A percentile compares a stretch with the other conserved stretches of the same genome.
phyloP scores from a whole-genome alignment of 2,113 vertebrate species.

The Prinia subflava region DNA sequence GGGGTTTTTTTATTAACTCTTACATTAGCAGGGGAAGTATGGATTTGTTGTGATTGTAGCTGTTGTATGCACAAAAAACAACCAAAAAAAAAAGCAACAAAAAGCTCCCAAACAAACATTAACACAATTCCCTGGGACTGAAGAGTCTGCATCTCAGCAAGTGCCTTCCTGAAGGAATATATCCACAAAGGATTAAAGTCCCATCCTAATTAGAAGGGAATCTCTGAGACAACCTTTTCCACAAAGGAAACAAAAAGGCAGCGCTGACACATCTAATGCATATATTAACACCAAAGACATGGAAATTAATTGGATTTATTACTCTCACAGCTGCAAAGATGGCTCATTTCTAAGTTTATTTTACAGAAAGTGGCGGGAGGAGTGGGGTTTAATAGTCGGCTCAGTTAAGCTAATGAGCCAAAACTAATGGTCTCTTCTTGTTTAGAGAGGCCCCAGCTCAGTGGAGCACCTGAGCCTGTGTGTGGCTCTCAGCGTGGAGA shows the following conservation, averaged over 20 bases:
- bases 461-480: slow-evolving; percentile 14
- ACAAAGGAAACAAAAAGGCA: slow-evolving; percentile 15
- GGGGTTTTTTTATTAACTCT: background rate
- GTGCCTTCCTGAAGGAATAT: slow-evolving; percentile 48
- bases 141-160: slow-evolving; percentile 10
- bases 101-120: background rate
- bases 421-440: slow-evolving; percentile 49
- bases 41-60: slow-evolving; percentile 48
- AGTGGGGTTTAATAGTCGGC: slow-evolving; percentile 41
- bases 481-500: background rate
- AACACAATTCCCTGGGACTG: slow-evolving; percentile 1
- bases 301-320: slow-evolving; percentile 66
- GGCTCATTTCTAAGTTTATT: slow-evolving; percentile 52
- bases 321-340: slow-evolving; percentile 45
- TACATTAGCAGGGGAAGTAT: slow-evolving; percentile 66
- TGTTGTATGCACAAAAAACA: background rate
- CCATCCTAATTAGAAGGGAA: slow-evolving; percentile 70
- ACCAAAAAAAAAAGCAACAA: background rate
- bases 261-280: slow-evolving; percentile 20
- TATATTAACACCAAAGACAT: slow-evolving; percentile 69
- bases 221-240: slow-evolving; percentile 45
- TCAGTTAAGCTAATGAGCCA: slow-evolving; percentile 46
- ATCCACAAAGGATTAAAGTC: slow-evolving; percentile 52
- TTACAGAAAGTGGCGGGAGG: slow-evolving; percentile 11
- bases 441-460: slow-evolving; percentile 32